Percentiles rank a stretch among this genome's conserved stretches.
Conservation (phyloP, 2,888 invertebrate species). For the Quadroppia sp. region DNA sequence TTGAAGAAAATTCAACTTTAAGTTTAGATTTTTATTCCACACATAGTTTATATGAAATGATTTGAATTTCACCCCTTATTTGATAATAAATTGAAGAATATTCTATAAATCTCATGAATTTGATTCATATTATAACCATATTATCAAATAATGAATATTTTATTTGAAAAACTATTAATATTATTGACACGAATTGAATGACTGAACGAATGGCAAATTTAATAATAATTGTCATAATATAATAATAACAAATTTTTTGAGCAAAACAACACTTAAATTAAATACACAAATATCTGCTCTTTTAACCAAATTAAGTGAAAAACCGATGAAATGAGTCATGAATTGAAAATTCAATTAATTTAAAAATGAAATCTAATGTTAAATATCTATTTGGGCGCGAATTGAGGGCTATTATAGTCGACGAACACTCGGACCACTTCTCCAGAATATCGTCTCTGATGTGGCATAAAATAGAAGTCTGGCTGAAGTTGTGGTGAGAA, state of each 20-base stretch:
- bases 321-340: constrained; percentile 11
- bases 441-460: constrained; percentile 86
- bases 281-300: not conserved
- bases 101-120: too few relatives aligned
- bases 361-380: too few relatives aligned
- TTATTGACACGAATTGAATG: not conserved
- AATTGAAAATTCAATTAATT: not conserved
- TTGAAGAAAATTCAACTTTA: too few relatives aligned
- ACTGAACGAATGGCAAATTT: constrained; percentile 24
- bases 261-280: constrained; percentile 12
- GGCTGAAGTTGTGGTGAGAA: constrained; percentile 54
- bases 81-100: too few relatives aligned
- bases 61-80: not conserved
- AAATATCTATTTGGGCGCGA: constrained; percentile 4
- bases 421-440: constrained; percentile 80
- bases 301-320: not conserved
- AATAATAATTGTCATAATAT: constrained; percentile 16
- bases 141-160: too few relatives aligned
- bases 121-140: too few relatives aligned
- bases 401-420: constrained; percentile 63
- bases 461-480: constrained; percentile 93
- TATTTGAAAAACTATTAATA: not conserved
- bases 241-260: constrained; percentile 5
- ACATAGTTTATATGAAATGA: too few relatives aligned
- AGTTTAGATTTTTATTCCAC: too few relatives aligned